Percentiles rank a stretch among this genome's conserved stretches.
Conservation (phyloP, 37 sponge, comb jelly and placozoan species). For the Spongilla lacustris region DNA sequence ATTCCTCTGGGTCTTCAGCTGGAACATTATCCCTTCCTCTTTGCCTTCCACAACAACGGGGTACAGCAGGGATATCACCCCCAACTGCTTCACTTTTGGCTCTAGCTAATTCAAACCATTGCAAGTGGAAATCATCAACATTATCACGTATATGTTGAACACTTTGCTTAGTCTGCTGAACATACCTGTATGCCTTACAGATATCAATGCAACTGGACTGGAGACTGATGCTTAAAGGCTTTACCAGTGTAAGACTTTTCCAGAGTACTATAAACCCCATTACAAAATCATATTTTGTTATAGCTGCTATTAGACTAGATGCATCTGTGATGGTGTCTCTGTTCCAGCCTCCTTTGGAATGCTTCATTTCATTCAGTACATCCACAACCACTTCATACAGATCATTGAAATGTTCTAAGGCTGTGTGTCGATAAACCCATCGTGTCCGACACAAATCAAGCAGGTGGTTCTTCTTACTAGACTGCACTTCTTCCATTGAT, state of each 20-base stretch:
- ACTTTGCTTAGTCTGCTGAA: slow-evolving; percentile 16
- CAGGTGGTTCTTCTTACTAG: slow-evolving; percentile 30
- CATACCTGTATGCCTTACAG: slow-evolving; percentile 21
- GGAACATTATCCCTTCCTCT: slow-evolving; percentile 37
- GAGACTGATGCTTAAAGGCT: slow-evolving; percentile 39
- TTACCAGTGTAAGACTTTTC: slow-evolving; percentile 27
- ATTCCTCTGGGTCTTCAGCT: slow-evolving; percentile 22
- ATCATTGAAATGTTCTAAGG: slow-evolving; percentile 37
- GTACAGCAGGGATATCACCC: slow-evolving; percentile 27
- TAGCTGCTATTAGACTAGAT: slow-evolving; percentile 2
- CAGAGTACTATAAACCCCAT: slow-evolving; percentile 24
- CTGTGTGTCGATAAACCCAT: slow-evolving; percentile 58
- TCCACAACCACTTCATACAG: slow-evolving; percentile 2
- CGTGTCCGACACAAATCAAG: slow-evolving; percentile 61
- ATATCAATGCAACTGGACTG: slow-evolving; percentile 47
- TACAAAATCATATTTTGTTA: slow-evolving; percentile 37
- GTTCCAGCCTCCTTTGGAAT: slow-evolving; percentile 22
- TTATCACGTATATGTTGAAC: slow-evolving; percentile 33
- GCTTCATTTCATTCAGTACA: neutral
- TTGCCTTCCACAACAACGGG: slow-evolving; percentile 34
- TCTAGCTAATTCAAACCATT: slow-evolving; percentile 37
- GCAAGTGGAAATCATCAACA: slow-evolving; percentile 16
- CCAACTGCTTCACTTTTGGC: slow-evolving; percentile 8
- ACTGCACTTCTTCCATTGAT: slow-evolving; percentile 38
- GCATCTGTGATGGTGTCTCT: slow-evolving; percentile 46